Percentiles rank a stretch among this genome's conserved stretches.
phyloP scores from a whole-genome alignment of 2,113 vertebrate genomes.

The Cnemophilus loriae region DNA sequence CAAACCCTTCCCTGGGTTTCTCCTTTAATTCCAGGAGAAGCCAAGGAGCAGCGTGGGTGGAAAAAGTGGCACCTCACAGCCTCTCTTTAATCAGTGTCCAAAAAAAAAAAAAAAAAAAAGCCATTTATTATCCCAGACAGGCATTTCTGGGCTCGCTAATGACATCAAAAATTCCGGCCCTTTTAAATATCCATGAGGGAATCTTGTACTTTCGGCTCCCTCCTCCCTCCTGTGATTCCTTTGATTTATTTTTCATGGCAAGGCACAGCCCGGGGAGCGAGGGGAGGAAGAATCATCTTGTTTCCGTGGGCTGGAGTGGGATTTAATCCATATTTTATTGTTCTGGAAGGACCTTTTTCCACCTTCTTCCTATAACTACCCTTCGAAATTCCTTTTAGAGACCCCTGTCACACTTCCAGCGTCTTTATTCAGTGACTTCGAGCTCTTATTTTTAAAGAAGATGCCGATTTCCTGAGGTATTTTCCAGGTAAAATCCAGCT shows the following conservation, averaged over 20 bases:
- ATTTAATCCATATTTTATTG: not conserved
- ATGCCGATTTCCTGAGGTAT: fast-evolving
- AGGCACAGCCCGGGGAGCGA: not conserved
- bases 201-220: not conserved
- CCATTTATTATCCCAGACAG: not conserved
- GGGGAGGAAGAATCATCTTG: not conserved
- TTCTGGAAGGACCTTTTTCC: not conserved
- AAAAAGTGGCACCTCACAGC: not conserved
- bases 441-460: not conserved
- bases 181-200: constrained; percentile 43
- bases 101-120: not conserved
- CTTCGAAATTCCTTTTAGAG: not conserved
- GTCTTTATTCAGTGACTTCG: not conserved
- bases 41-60: not conserved
- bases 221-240: not conserved
- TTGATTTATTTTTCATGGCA: not conserved
- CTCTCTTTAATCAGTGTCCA: constrained; percentile 23
- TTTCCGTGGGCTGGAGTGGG: not conserved
- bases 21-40: not conserved
- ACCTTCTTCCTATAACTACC: not conserved
- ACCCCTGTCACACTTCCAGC: not conserved
- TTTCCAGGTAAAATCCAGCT: not conserved
- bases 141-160: not conserved
- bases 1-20: not conserved
- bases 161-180: not conserved